Conservation (phyloP, 2,888 invertebrate genomes). For the Tethea ocularis region DNA sequence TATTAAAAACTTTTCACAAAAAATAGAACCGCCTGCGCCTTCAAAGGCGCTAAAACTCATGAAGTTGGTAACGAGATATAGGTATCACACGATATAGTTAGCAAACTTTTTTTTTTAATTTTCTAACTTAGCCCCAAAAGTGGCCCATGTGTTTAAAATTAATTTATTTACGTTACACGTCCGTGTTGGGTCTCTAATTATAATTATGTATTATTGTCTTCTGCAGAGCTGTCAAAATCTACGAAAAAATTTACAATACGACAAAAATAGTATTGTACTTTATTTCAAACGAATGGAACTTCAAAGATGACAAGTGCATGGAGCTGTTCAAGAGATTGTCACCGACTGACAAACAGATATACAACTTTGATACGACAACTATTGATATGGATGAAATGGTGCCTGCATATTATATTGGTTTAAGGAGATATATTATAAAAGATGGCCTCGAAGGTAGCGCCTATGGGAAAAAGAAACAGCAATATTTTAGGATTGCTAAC, state of each 20-base stretch:
- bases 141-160: too few relatives aligned
- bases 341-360: conserved; percentile 24
- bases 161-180: too few relatives aligned
- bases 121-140: too few relatives aligned
- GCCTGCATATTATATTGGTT: not conserved
- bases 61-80: too few relatives aligned
- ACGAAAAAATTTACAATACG: conserved; percentile 22
- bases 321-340: conserved; percentile 14
- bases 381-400: conserved; percentile 18
- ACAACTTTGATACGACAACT: conserved; percentile 22
- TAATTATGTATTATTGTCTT: too few relatives aligned
- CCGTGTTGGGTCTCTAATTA: too few relatives aligned
- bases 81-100: too few relatives aligned
- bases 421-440: conserved; percentile 21
- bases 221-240: conserved; percentile 15
- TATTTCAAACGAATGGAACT: conserved; percentile 17
- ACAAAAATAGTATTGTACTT: conserved; percentile 15
- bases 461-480: conserved; percentile 1
- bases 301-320: conserved; percentile 13
- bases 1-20: too few relatives aligned
- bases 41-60: too few relatives aligned
- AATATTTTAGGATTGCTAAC: not conserved
- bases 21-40: too few relatives aligned
- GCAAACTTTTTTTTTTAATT: too few relatives aligned
- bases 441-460: conserved; percentile 18